Evolutionary conservation across 1,140 invertebrate species (phyloP), one percentile per base, ranked within the genome.

Genomic region (Myzus persicae): DNA sequence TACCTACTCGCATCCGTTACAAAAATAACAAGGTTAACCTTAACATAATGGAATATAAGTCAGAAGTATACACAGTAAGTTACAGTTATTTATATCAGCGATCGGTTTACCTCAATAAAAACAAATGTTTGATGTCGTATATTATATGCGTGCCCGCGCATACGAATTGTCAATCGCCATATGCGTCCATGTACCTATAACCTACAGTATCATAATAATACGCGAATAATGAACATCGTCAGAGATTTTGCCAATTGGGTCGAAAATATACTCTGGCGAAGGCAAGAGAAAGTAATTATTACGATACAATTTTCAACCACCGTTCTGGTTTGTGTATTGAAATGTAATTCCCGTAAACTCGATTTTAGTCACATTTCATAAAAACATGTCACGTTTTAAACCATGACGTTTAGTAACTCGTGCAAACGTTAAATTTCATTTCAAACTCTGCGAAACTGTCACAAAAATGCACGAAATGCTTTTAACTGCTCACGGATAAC

Each of bases 331-430:
- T 22, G 38, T 40, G 40, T n/a, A 76, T 40, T 84, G 22, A 84
- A 84, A 42, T 26, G 82, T 26, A 22, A 40, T 84, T 84, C 24
- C 3, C 38, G 24, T 40, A 26, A 84, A 84, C 8, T 22, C 38
- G 38, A 24, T 82, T 82, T 40, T 40, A 84, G 38, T 76, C 59
- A 76, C 59, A 76, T 18, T 76, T 76, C 59, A 76, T 76, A 76
- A 76, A 76, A n/a, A 5, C 59, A 76, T 76, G 59, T 76, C 59
- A n/a, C n/a, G 59, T 76, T n/a, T 76, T 76, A 76, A 76, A 76
- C 59, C 59, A n/a, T 76, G 59, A 76, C n/a, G 59, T n/a, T n/a
- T 76, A 22, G 82, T 42, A 44, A 42, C 82, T 85, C 38, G 24
- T 26, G 40, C 40, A 44, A 87, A 87, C 84, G 26, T 87, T n/a